Evolutionary conservation across 2,797 vertebrate genomes (phyloP), one percentile per base, ranked within the genome.

Genomic region (Rhinoraja longicauda): DNA sequence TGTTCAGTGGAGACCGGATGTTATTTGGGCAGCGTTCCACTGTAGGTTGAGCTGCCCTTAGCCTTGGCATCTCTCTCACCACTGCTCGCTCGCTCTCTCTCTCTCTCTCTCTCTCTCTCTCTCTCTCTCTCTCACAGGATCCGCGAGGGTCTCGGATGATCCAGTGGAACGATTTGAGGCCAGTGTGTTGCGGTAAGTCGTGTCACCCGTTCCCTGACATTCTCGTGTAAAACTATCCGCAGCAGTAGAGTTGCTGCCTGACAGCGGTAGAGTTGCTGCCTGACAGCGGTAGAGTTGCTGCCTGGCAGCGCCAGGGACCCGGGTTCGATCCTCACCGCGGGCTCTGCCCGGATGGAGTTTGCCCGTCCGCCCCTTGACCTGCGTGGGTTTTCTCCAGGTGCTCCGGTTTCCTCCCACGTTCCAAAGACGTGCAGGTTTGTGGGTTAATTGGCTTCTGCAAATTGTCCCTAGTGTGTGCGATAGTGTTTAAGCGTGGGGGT

Each of bases 101-200:
- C 81, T 81, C 94, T n/a, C 13, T 64, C n/a, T 39, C 10, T 26
- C 7, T 79, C 36, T 90, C 81, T 81, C 94, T n/a, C n/a, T n/a
- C 13, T 64, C n/a, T 39, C 10, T 26, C 7, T 79, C 36, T 90
- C 81, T 81, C 94, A 93, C 94, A 99, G 98, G 98, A 99, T 96
- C 98, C 98, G 90, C 96, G 97, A 94, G 98, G 98, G 10, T 99
- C 98, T 75, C 96, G 97, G 93, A 98, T 99, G 97, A 96, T 98
- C 82, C 98, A 99, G 93, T 99, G 98, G 98, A 97, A 95, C 93
- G 95, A 95, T 62, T 93, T 98, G 79, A 96, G 96, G 94, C 96
- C 97, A 0, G 36, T 98, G 93, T 99, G 98, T 94, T 99, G 98
- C 94, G 98, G 98, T 98, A 93, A 97, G 95, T 93, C 17, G 10